A percentile compares a stretch with the other conserved stretches of the same genome.
Conservation (phyloP, 2,797 vertebrate species). For the Hippocampus kuda region DNA sequence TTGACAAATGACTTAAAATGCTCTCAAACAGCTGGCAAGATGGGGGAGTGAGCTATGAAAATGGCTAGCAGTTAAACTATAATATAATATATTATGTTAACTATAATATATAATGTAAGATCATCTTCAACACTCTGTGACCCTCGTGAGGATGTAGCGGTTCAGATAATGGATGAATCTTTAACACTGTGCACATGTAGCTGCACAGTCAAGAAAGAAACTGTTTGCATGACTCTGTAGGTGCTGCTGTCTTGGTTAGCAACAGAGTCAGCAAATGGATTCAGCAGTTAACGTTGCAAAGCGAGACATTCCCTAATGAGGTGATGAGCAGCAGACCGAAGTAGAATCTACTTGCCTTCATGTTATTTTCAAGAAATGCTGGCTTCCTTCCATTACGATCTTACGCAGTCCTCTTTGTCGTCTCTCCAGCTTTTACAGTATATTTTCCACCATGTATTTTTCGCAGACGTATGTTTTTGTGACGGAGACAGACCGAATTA, state of each 20-base stretch:
- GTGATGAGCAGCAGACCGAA: constrained; percentile 60
- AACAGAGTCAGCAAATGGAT: background rate
- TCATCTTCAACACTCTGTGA: too few relatives aligned
- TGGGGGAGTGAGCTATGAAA: too few relatives aligned
- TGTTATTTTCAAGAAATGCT: constrained; percentile 49
- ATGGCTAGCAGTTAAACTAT: too few relatives aligned
- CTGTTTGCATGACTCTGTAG: background rate
- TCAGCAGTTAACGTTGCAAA: background rate
- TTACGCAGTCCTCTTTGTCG: background rate
- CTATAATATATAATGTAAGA: too few relatives aligned
- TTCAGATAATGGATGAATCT: too few relatives aligned
- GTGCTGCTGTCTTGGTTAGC: background rate
- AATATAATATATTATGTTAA: too few relatives aligned
- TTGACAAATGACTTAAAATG: too few relatives aligned
- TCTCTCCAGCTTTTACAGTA: constrained; percentile 30
- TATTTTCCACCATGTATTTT: constrained; percentile 34
- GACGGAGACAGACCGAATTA: constrained; percentile 37
- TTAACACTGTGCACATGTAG: too few relatives aligned
- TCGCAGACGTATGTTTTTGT: constrained; percentile 40
- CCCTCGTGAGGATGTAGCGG: too few relatives aligned
- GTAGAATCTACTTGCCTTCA: constrained; percentile 58
- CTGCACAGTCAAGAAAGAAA: too few relatives aligned
- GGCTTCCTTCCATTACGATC: background rate
- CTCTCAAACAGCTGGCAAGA: too few relatives aligned
- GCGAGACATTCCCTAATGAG: constrained; percentile 56